Evolutionary conservation across 2,113 vertebrate species (phyloP), one percentile per base, ranked within the genome.

Genomic region (Columba janthina): DNA sequence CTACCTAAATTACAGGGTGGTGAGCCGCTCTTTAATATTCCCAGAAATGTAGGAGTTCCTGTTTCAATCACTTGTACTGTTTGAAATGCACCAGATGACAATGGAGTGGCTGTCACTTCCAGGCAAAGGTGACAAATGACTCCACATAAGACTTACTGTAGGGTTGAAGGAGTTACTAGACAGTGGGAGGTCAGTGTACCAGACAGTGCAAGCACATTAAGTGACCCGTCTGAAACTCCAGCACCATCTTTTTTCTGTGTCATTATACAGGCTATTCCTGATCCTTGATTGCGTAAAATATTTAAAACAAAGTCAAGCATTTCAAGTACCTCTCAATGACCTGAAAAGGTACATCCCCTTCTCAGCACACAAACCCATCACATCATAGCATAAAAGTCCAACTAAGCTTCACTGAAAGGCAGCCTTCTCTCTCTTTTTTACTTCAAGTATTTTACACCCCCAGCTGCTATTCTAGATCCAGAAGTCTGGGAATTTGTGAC

Each of bases 1-100:
- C 79, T 74, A 83, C 91, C 90, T 62, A 96, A 97, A 94, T 97
- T 91, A 94, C 95, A 97, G 96, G 97, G 95, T 96, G 96, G 80
- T 22, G 61, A 89, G 96, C 91, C 95, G 85, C 74, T 97, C 93
- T 92, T 92, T 94, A 53, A 85, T 93, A 90, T 96, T 67, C 89
- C 53, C 15, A 92, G 74, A 88, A 94, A 91, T 83, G 96, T 84
- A 94, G 96, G 97, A 89, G 96, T 95, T 85, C 88, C 94, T 93
- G 94, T 92, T 89, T 96, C 95, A 94, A 88, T 89, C 92, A 91
- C 76, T 95, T 71, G 95, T 85, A 91, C 96, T 96, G 97, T 97
- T 71, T 91, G 89, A 94, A 89, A 70, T 80, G 38, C 58, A 90
- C 26, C n/a, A 53, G 44, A 66, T 76, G 92, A 95, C 88, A 90